Percentiles rank a stretch among this genome's conserved stretches.
phyloP scores from a whole-genome alignment of 2,888 invertebrate species.

The Halictus ligatus region DNA sequence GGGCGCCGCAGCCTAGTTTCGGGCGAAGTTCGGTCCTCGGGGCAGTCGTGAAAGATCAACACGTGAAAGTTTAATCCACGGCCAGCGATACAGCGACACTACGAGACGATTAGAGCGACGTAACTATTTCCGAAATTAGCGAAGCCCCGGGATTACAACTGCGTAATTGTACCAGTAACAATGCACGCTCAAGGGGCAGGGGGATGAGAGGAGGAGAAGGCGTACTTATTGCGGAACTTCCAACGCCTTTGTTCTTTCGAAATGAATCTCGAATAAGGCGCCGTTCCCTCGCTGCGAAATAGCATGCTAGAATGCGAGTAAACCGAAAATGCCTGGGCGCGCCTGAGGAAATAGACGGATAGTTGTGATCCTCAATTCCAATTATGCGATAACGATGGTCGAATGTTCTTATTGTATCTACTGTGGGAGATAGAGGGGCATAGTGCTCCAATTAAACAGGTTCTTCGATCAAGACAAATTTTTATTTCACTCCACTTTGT shows the following conservation, averaged over 20 bases:
- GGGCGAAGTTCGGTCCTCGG: background rate
- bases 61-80: constrained; percentile 34
- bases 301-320: background rate
- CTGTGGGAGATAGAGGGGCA: background rate
- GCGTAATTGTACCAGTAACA: constrained; percentile 11
- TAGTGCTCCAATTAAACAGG: background rate
- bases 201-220: too few relatives aligned
- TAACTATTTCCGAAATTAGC: constrained; percentile 41
- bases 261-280: constrained; percentile 16
- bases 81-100: constrained; percentile 36
- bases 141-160: constrained; percentile 10
- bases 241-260: constrained; percentile 14
- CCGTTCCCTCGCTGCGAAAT: background rate
- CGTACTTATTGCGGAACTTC: constrained; percentile 16
- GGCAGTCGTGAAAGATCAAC: constrained; percentile 38
- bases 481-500: background rate
- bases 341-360: background rate
- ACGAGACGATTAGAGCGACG: constrained; percentile 34
- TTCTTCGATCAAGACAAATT: background rate
- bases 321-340: background rate
- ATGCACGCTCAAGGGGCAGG: background rate
- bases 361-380: background rate
- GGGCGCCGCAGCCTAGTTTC: constrained; percentile 7
- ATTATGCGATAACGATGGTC: background rate
- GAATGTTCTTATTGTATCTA: background rate